These are phyloP conservation scores for Tetrapedia diversipes DNA, from an alignment of 2,888 invertebrate species.

Conservation along the genomic window DNA sequence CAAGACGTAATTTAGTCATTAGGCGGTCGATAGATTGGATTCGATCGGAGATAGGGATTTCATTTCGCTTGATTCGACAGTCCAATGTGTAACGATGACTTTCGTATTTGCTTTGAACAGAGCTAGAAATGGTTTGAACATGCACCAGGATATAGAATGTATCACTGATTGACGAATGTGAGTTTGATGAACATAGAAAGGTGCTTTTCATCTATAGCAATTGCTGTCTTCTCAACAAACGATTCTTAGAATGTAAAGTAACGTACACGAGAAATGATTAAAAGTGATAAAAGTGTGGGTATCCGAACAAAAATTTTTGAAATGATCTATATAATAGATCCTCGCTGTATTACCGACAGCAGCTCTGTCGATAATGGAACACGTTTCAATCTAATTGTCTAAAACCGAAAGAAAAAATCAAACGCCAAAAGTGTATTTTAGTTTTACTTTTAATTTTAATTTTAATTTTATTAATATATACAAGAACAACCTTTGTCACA, in stretches of 20 bases:
- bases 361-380: conserved; percentile 36
- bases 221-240: background rate
- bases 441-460: too few relatives aligned
- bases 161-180: background rate
- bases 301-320: background rate
- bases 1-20: conserved; percentile 11
- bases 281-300: too few relatives aligned
- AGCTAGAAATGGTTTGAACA: background rate
- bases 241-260: background rate
- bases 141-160: background rate
- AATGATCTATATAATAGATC: conserved; percentile 33
- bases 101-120: conserved; percentile 12
- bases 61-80: conserved; percentile 10
- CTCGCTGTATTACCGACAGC: conserved; percentile 46
- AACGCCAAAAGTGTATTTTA: too few relatives aligned
- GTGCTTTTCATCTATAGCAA: too few relatives aligned
- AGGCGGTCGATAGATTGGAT: background rate
- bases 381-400: background rate
- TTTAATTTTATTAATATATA: too few relatives aligned
- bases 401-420: too few relatives aligned
- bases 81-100: conserved; percentile 35
- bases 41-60: conserved; percentile 34
- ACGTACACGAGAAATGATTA: background rate
- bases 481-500: too few relatives aligned
- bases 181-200: too few relatives aligned